phyloP scores from a whole-genome alignment of 2,888 invertebrate species.

The Zygogramma bicolorata region DNA sequence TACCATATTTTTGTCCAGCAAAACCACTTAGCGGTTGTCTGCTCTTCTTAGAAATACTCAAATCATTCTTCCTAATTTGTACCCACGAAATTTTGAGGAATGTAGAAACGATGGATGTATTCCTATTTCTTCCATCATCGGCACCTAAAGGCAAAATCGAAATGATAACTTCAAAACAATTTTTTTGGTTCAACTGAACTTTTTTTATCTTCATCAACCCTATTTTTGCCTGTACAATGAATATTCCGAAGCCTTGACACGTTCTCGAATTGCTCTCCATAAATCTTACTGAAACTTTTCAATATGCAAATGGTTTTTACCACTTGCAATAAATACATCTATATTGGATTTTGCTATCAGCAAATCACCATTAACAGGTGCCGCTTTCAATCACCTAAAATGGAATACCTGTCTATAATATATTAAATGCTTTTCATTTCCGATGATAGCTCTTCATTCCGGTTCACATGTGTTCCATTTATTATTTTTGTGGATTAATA shows the following conservation, averaged over 20 bases:
- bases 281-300: not conserved
- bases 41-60: too few relatives aligned
- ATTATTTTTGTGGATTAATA: not conserved
- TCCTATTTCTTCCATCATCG: too few relatives aligned
- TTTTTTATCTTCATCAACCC: not conserved
- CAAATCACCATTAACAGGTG: constrained; percentile 43
- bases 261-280: not conserved
- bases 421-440: constrained; percentile 28
- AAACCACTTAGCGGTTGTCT: too few relatives aligned
- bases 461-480: not conserved
- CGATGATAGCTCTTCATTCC: not conserved
- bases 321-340: constrained; percentile 39
- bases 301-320: constrained; percentile 24
- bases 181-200: too few relatives aligned
- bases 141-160: too few relatives aligned
- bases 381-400: constrained; percentile 34
- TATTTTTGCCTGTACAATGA: not conserved
- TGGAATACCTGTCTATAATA: constrained; percentile 24
- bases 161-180: too few relatives aligned
- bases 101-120: too few relatives aligned
- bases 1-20: too few relatives aligned
- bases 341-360: constrained; percentile 35
- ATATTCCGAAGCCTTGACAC: not conserved
- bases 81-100: too few relatives aligned
- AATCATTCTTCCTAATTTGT: too few relatives aligned